Conservation (phyloP, 2,888 invertebrate species). For the Cerastis rubricosa region DNA sequence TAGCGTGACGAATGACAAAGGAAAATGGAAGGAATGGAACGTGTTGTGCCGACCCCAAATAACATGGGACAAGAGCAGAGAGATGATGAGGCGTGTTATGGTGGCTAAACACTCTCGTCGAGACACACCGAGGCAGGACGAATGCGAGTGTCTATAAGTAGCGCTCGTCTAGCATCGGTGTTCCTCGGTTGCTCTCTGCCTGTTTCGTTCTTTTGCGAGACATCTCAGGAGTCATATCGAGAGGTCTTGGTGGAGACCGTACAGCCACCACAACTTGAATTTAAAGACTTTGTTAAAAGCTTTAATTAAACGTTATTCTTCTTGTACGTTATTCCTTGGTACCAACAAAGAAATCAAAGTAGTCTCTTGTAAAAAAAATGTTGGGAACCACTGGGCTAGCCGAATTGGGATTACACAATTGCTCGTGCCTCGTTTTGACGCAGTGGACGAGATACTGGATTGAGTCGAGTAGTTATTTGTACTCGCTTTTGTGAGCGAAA, state of each 20-base stretch:
- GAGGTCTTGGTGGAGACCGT: not conserved
- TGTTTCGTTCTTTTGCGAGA: not conserved
- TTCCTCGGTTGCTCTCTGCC: not conserved
- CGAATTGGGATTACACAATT: conserved; percentile 75
- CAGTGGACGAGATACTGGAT: conserved; percentile 50
- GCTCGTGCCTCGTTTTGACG: conserved; percentile 69
- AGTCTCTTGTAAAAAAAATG: not conserved
- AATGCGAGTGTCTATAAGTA: not conserved
- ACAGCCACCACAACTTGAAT: not conserved
- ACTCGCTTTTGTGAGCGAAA: conserved; percentile 37
- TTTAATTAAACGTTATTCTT: not conserved
- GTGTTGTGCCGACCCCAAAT: too few relatives aligned
- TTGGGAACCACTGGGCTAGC: not conserved
- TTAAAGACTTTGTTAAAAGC: not conserved
- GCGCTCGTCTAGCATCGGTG: not conserved
- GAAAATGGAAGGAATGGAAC: too few relatives aligned
- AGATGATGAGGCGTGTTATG: not conserved
- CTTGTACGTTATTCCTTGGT: not conserved
- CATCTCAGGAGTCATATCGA: not conserved
- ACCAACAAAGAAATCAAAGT: not conserved
- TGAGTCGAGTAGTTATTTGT: conserved; percentile 50
- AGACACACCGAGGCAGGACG: not conserved
- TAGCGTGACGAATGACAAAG: too few relatives aligned
- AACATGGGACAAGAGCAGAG: too few relatives aligned
- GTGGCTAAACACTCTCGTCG: not conserved